Percentiles rank a stretch among this genome's conserved stretches.
These are phyloP conservation scores for Miichthys miiuy DNA, from an alignment of 2,797 vertebrate species.

Conservation along the genomic window DNA sequence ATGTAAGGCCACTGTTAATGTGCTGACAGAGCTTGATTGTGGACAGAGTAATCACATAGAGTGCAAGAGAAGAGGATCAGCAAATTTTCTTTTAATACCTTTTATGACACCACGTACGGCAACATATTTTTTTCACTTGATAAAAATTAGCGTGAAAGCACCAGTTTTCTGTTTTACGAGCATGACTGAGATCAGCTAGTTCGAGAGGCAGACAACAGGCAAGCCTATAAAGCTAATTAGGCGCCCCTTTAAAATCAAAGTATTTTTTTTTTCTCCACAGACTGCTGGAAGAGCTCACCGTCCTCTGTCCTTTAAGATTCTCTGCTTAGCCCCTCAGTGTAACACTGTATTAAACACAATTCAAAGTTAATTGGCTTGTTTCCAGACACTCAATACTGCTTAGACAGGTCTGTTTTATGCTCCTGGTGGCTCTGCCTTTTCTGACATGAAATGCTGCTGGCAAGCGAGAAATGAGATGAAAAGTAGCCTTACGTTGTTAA, in stretches of 20 bases:
- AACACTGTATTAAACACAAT: conserved; percentile 37
- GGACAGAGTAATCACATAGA: conserved; percentile 63
- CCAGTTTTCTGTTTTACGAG: conserved; percentile 17
- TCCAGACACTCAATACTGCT: conserved; percentile 35
- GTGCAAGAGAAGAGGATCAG: conserved; percentile 57
- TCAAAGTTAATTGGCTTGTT: conserved; percentile 59
- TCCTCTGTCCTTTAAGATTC: conserved; percentile 15
- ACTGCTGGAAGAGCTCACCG: conserved; percentile 7
- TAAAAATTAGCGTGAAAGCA: conserved; percentile 12
- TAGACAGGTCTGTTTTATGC: conserved; percentile 32
- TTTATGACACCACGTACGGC: conserved; percentile 28
- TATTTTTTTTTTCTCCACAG: background rate
- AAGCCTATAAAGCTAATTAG: background rate
- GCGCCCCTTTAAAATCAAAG: conserved; percentile 17
- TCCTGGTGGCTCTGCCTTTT: conserved; percentile 37
- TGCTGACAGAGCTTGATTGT: conserved; percentile 62
- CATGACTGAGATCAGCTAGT: background rate
- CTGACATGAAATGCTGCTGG: conserved; percentile 35
- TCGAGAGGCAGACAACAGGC: background rate
- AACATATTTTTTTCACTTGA: conserved; percentile 18
- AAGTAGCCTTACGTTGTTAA: conserved; percentile 30
- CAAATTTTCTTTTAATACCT: conserved; percentile 8
- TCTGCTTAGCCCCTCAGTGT: conserved; percentile 8
- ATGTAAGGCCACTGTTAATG: conserved; percentile 35
- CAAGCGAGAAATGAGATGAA: conserved; percentile 39